A percentile compares a stretch with the other conserved stretches of the same genome.
These are phyloP conservation scores for Notothenia rossii DNA, from an alignment of 2,113 vertebrate genomes.

Conservation along the genomic window DNA sequence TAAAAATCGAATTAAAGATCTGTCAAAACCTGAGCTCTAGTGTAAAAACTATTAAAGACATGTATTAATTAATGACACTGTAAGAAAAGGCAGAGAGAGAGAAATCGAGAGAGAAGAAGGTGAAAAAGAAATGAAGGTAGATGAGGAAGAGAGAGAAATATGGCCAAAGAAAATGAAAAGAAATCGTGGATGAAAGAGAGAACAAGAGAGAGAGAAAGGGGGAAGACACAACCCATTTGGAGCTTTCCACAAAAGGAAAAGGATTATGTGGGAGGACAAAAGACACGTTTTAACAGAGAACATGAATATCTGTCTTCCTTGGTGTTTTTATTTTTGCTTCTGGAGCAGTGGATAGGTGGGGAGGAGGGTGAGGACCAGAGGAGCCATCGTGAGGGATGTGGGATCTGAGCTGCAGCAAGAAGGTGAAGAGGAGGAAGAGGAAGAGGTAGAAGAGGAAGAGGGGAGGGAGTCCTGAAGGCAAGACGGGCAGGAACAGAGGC, in stretches of 20 bases:
- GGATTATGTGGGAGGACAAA: constrained; percentile 53
- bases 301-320: constrained; percentile 66
- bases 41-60: constrained; percentile 41
- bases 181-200: constrained; percentile 19
- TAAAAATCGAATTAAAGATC: constrained; percentile 2
- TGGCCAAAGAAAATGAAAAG: constrained; percentile 20
- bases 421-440: constrained; percentile 71
- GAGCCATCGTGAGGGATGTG: constrained; percentile 88
- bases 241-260: constrained; percentile 56
- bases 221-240: constrained; percentile 53
- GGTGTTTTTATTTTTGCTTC: constrained; percentile 40
- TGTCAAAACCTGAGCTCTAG: constrained; percentile 16
- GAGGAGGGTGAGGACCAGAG: constrained; percentile 73
- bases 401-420: constrained; percentile 85
- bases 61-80: constrained; percentile 52
- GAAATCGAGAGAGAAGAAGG: constrained; percentile 23
- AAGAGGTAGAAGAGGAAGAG: constrained; percentile 79
- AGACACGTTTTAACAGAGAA: constrained; percentile 70
- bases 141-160: constrained; percentile 29
- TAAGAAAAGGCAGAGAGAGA: constrained; percentile 41
- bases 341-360: constrained; percentile 75
- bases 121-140: constrained; percentile 22
- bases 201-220: constrained; percentile 22
- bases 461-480: constrained; percentile 82
- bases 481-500: constrained; percentile 83